Evolutionary conservation across 2,113 vertebrate species (phyloP).

Genomic region (Oriolus oriolus): DNA sequence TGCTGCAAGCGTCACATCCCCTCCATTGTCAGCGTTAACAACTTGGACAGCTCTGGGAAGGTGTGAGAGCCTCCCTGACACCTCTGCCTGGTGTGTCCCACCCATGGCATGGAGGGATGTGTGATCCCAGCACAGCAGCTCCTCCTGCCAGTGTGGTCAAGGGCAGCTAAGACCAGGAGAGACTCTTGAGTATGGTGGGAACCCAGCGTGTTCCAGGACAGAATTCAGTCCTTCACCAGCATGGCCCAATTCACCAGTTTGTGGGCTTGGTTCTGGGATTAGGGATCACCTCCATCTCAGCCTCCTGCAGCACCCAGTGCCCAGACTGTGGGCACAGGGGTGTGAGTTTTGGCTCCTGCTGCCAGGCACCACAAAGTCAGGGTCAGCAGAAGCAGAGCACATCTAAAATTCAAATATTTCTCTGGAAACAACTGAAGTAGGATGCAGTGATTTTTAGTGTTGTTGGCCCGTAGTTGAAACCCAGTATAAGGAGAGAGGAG

Average conservation of each 20-base stretch:
- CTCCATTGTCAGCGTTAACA: background rate
- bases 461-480: background rate
- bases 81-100: background rate
- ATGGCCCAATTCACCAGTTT: background rate
- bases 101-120: fast-evolving
- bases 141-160: background rate
- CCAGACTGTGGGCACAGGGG: background rate
- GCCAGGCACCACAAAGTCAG: background rate
- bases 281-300: background rate
- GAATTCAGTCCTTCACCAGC: background rate
- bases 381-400: background rate
- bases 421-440: background rate
- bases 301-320: background rate
- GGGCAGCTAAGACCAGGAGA: background rate
- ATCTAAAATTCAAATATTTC: background rate
- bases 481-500: background rate
- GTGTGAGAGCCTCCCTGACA: background rate
- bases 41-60: background rate
- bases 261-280: background rate
- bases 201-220: fast-evolving
- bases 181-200: background rate
- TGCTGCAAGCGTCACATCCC: background rate
- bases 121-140: background rate
- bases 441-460: background rate
- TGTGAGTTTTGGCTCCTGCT: background rate